These are phyloP conservation scores for Xestia sexstrigata DNA, from an alignment of 2,888 invertebrate species.

Conservation along the genomic window DNA sequence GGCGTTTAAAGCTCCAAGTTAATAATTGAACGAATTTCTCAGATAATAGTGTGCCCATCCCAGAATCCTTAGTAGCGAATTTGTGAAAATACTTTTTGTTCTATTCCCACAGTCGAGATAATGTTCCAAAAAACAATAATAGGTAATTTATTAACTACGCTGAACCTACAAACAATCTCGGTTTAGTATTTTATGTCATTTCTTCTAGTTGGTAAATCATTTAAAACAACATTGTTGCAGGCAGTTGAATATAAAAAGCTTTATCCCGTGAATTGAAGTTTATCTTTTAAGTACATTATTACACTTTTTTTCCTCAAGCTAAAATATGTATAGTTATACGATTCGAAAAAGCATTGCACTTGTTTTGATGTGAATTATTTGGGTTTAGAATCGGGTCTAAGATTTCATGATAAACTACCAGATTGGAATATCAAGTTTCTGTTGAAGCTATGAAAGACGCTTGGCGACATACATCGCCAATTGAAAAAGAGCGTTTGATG, in stretches of 20 bases:
- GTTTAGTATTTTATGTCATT: constrained; percentile 34
- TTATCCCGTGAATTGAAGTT: not conserved
- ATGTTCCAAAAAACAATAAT: constrained; percentile 64
- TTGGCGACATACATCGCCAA: not conserved
- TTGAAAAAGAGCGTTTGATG: constrained; percentile 20
- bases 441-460: not conserved
- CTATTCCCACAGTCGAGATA: constrained; percentile 67
- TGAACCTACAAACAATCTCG: constrained; percentile 20
- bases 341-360: not conserved
- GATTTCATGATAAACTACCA: not conserved
- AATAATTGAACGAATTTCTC: constrained; percentile 36
- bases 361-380: not conserved
- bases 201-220: constrained; percentile 33
- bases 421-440: not conserved
- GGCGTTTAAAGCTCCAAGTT: constrained; percentile 20
- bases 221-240: constrained; percentile 32
- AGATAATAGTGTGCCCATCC: constrained; percentile 41
- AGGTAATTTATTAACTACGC: constrained; percentile 47
- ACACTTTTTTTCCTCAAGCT: not conserved
- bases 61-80: constrained; percentile 58
- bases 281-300: not conserved
- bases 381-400: not conserved
- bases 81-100: constrained; percentile 60
- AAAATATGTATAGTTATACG: not conserved
- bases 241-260: not conserved